Evolutionary conservation across 2,888 invertebrate species (phyloP), one percentile per base, ranked within the genome.

Genomic region (Xylota sylvarum): DNA sequence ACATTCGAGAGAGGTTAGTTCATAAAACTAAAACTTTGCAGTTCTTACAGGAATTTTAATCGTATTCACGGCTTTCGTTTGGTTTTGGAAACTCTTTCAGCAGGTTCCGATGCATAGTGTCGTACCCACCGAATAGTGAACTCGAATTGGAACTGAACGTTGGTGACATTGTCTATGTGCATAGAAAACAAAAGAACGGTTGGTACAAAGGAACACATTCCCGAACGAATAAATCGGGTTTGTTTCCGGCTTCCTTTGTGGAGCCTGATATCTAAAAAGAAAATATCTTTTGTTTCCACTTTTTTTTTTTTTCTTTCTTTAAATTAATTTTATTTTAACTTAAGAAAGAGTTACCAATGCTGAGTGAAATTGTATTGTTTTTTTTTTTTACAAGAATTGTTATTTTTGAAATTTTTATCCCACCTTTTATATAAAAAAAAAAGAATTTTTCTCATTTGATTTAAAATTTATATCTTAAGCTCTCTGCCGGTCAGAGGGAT

Each of bases 121-220:
- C 98, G 6, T 98, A 98, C 94, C 98, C 98, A 10, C 97, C 98
- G 0, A 98, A 98, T 92, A 97, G 97, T 86, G 98, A 98, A 89
- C 96, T 97, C 91, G 98, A 98, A 92, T 92, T 98, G 89, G 98
- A 98, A 91, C 93, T 98, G 56, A 96, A 97, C 89, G 95, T 98
- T 48, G 97, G 98, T 84, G 98, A 98, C 90, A 96, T 98, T 74
- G 97, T 98, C 88, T 95, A 97, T 89, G 98, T 98, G 19, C 96
- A 97, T 90, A 96, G 96, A 90, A 98, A 98, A 91, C 95, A 98
- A 69, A 98, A 98, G 67, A 98, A 98, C 91, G 98, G 98, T 60
- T 98, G 98, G 98, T 98, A 97, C 93, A 98, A 98, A 91, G 98
- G 98, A 19, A 98, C 97, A 0, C 94, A 97, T 89, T 96, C 97